Base-by-base conservation (phyloP, 1,140 invertebrate genomes). In the Macrotrachela quadricornifera region DNA sequence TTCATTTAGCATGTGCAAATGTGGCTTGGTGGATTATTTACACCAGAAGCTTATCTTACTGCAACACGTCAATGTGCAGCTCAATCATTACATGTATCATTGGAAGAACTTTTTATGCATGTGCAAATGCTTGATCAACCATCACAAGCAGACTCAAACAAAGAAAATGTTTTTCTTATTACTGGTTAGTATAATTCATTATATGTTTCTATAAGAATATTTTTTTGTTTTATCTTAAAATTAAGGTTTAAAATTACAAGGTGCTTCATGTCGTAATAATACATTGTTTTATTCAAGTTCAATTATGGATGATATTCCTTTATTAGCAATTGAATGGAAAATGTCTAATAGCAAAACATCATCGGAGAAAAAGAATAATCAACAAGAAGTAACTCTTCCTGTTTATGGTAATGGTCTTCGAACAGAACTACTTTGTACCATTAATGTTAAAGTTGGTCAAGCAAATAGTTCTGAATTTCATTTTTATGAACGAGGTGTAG, bases 41-140 rank as follows among this genome's bases (percentile, higher is more conserved):
- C 94, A 69, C 88, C 92, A 0, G 92, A 99, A 69, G 92, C 92
- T 10, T 99, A 95, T 65, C 88, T 99, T 47, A 99, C 94, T 0
- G 94, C 94, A 13, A 97, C 91, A 2, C 76, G 92, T 21, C 90
- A 95, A 62, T 95, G 85, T 64, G 86, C 95, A 21, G 88, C 90
- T 1, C 88, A 95, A 70, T 74, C 74, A 10, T 79, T 79, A 62
- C 72, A 71, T 49, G 79, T 77, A 77, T 79, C 92, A 0, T 73
- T 99, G 10, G 92, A 99, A 71, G 91, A 97, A 21, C 21, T 54
- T n/a, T 15, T 45, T 39, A 38, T 54, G 46, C 37, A 49, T 13
- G 48, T 54, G 2, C 41, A 42, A 36, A 44, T 53, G 42, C 13
- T 38, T 16, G 51, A 62, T 64, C 74, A 3, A 73, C 72, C 47